Conservation (phyloP, 2,113 vertebrate species). For the Eptesicus fuscus region DNA sequence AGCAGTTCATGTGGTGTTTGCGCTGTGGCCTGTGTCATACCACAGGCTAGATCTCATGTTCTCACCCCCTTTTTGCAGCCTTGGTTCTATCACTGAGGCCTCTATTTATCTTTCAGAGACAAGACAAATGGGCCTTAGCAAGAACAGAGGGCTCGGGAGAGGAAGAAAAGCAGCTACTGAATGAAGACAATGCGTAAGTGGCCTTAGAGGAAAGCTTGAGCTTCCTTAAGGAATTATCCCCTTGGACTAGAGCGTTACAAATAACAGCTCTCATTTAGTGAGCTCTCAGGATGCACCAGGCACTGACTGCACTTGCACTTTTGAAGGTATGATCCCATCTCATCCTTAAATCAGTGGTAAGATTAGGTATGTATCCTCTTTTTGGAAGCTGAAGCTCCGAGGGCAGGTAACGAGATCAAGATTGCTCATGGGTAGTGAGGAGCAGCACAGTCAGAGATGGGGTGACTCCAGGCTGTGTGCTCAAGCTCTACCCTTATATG, state of each 20-base stretch:
- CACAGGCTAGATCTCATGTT: neutral
- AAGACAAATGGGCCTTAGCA: neutral
- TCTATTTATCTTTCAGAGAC: neutral
- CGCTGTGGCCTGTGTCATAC: neutral
- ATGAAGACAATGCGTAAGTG: neutral
- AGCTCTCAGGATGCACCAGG: neutral
- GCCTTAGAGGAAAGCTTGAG: neutral
- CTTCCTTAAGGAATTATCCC: neutral
- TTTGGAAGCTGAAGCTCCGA: slow-evolving; percentile 3
- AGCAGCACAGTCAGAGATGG: neutral
- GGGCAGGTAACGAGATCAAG: neutral
- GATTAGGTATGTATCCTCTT: neutral
- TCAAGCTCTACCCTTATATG: neutral
- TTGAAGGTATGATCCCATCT: neutral
- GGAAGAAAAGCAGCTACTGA: neutral
- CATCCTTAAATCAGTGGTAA: neutral
- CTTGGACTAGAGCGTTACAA: neutral
- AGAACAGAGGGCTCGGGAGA: neutral
- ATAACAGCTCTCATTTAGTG: neutral
- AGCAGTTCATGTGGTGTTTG: neutral
- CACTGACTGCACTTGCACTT: neutral
- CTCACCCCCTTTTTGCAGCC: neutral
- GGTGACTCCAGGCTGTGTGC: neutral
- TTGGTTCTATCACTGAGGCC: neutral
- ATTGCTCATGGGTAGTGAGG: neutral